phyloP scores from a whole-genome alignment of 1,140 invertebrate genomes.

The Conus betulinus region DNA sequence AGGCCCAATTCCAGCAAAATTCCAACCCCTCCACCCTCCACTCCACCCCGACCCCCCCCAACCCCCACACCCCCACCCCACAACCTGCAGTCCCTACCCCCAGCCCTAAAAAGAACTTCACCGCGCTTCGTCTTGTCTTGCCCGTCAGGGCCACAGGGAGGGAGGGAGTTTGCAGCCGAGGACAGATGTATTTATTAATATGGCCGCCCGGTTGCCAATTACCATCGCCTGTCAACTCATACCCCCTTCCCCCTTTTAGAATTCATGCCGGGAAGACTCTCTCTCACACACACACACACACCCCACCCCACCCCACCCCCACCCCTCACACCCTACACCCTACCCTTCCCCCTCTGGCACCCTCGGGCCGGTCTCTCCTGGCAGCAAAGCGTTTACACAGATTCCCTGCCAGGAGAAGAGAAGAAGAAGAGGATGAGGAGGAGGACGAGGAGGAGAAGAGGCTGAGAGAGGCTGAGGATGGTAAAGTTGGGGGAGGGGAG shows the following conservation, averaged over 20 bases:
- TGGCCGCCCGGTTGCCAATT: slow-evolving; percentile 32
- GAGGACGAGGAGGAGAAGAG: not conserved
- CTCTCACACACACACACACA: too few relatives aligned
- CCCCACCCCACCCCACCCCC: not conserved
- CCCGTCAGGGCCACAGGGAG: too few relatives aligned
- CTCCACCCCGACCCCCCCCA: not conserved
- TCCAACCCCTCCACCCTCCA: not conserved
- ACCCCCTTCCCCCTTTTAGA: slow-evolving; percentile 24
- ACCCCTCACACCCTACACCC: not conserved
- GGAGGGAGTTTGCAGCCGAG: not conserved
- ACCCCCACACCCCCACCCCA: not conserved
- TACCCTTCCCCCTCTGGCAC: too few relatives aligned
- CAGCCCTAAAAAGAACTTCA: not conserved
- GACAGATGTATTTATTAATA: slow-evolving; percentile 37
- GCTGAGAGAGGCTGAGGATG: not conserved
- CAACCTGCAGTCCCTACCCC: too few relatives aligned
- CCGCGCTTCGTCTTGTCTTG: not conserved
- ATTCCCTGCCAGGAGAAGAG: slow-evolving; percentile 1
- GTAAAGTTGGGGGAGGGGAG: too few relatives aligned
- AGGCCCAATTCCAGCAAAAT: not conserved
- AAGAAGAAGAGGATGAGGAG: not conserved
- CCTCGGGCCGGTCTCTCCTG: not conserved
- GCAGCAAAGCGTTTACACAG: slow-evolving; percentile 31
- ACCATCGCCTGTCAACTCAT: slow-evolving; percentile 31
- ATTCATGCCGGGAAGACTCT: slow-evolving; percentile 26